Evolutionary conservation across 2,888 invertebrate species (phyloP), one percentile per base, ranked within the genome.

Genomic region (Rhyacophila evoluta): DNA sequence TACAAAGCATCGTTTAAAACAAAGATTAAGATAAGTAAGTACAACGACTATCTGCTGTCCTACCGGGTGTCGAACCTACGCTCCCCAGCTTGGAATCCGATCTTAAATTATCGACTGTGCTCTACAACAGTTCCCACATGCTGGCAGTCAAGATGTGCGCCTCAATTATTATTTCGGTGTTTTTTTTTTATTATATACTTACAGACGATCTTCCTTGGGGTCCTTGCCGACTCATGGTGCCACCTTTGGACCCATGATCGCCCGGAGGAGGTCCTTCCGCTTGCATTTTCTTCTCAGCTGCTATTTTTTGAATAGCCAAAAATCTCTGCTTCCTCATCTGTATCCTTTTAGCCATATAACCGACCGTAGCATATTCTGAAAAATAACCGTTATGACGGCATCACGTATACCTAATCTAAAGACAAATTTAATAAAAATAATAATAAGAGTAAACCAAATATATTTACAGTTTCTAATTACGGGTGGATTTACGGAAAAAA

Each of bases 311-410:
- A 85, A 96, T 94, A 81, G 95, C 95, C 87, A 95, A 91, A 89
- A 96, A 96, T 86, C 97, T 93, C 88, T 96, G 97, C 91, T 97
- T 97, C 86, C 97, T 92, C 96, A 98, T 97, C 88, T 97, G 97
- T 89, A 98, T 96, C 89, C 97, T 92, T 91, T 98, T 98, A 84
- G 97, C 97, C 95, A 98, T 96, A 90, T 98, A 98, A 84, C 98
- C 98, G 84, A 98, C 98, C 83, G 98, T 96, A 83, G 98, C 98
- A 89, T 98, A 98, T 91, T 98, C 98, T 97, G 93, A 83, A 90
- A 90, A 82, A 39, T 39, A 39, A 39, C 39, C 39, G 12, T 39
- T 12, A 12, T 39, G 69, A 69, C 29, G 27, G 28, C 28, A 28
- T 29, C 69, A 69, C 69, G 27, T 69, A 36, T 71, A 71, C 36